These are phyloP conservation scores for Champsocephalus gunnari DNA, from an alignment of 2,797 vertebrate species.

Conservation along the genomic window DNA sequence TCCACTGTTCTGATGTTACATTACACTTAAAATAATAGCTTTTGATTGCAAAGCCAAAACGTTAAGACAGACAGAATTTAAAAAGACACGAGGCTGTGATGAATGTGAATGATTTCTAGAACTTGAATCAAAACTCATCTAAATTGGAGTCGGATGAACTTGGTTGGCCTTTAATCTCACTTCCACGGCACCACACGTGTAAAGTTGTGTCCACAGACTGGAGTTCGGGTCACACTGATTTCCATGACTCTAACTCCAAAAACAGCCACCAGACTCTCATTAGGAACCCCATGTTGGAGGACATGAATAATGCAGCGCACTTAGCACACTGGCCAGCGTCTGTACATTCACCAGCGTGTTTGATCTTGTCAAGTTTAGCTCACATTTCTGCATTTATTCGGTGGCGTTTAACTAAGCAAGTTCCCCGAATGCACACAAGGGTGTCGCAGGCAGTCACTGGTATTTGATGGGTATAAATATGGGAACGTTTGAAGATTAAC, in stretches of 20 bases:
- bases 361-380: constrained; percentile 88
- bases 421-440: constrained; percentile 81
- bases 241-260: constrained; percentile 78
- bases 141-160: constrained; percentile 58
- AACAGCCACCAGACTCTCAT: constrained; percentile 87
- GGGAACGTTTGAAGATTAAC: constrained; percentile 86
- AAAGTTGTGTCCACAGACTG: constrained; percentile 68
- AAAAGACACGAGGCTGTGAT: constrained; percentile 28
- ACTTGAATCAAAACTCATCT: constrained; percentile 45
- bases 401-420: constrained; percentile 81
- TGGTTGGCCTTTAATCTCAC: constrained; percentile 57
- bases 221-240: constrained; percentile 76
- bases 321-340: constrained; percentile 86
- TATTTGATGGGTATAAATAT: constrained; percentile 87
- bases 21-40: constrained; percentile 42
- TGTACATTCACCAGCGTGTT: constrained; percentile 84
- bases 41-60: constrained; percentile 21
- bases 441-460: constrained; percentile 78
- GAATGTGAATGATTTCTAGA: constrained; percentile 40
- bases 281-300: constrained; percentile 83
- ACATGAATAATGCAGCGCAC: constrained; percentile 88
- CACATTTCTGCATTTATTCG: constrained; percentile 85
- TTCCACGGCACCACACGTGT: constrained; percentile 43
- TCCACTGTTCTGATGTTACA: constrained; percentile 24
- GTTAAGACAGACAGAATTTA: constrained; percentile 1